Evolutionary conservation across 2,113 vertebrate species (phyloP).

Genomic region (Coturnix japonica): DNA sequence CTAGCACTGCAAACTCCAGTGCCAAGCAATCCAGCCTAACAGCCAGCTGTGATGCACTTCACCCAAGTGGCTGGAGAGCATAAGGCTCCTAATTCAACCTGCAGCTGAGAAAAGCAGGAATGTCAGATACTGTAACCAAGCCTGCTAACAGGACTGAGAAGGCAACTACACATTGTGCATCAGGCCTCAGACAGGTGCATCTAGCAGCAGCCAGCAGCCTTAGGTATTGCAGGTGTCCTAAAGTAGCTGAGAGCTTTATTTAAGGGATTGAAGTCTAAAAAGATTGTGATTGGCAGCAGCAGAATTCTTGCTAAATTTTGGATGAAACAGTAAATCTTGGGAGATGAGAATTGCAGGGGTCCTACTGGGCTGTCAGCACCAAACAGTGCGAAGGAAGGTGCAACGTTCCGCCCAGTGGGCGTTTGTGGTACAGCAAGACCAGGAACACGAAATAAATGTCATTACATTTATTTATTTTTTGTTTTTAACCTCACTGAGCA

Average conservation of each 20-base stretch:
- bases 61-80: background rate
- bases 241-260: background rate
- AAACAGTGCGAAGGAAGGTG: accelerated
- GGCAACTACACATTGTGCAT: background rate
- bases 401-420: background rate
- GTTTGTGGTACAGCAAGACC: background rate
- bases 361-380: accelerated
- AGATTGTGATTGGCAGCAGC: background rate
- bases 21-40: background rate
- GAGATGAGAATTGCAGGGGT: background rate
- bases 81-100: background rate
- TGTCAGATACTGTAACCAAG: too few relatives aligned
- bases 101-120: background rate
- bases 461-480: background rate
- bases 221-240: background rate
- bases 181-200: background rate
- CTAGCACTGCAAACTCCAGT: background rate
- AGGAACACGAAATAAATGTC: background rate
- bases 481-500: background rate
- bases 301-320: background rate
- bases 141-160: background rate
- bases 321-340: background rate
- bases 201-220: background rate
- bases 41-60: background rate
- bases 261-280: background rate